Conservation (phyloP, 2,113 vertebrate genomes). For the Psilopsiagon aurifrons region DNA sequence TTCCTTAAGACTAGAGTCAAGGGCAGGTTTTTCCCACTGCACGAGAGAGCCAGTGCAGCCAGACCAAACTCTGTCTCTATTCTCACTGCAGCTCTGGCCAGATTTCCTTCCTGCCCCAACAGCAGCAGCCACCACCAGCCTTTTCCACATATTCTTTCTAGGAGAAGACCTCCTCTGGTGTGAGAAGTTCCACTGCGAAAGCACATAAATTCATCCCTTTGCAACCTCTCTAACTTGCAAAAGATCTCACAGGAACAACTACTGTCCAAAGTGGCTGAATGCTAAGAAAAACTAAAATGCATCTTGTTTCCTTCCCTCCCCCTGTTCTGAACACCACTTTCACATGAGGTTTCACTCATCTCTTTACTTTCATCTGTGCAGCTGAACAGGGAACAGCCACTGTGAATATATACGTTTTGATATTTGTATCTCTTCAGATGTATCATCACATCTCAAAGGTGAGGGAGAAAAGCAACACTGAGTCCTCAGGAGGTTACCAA, state of each 20-base stretch:
- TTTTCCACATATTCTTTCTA: not conserved
- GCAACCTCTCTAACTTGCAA: not conserved
- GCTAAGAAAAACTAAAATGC: not conserved
- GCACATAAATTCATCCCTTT: not conserved
- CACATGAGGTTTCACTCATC: not conserved
- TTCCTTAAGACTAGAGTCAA: not conserved
- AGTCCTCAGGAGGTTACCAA: not conserved
- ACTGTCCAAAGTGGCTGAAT: not conserved
- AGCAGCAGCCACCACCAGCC: not conserved
- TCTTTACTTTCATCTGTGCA: not conserved
- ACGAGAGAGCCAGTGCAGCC: not conserved
- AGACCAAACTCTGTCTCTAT: not conserved
- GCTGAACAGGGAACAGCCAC: not conserved
- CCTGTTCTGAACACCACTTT: not conserved
- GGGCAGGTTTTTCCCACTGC: not conserved
- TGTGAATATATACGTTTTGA: not conserved
- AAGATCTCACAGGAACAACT: not conserved
- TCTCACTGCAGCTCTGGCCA: not conserved
- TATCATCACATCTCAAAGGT: not conserved
- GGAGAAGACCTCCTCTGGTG: not conserved
- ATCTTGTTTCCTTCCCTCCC: not conserved
- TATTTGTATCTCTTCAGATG: not conserved
- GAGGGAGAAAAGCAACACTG: not conserved
- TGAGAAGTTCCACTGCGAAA: not conserved
- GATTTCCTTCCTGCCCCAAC: not conserved